Conservation (phyloP, 2,888 invertebrate genomes). For the Carpatolechia fugitivella region DNA sequence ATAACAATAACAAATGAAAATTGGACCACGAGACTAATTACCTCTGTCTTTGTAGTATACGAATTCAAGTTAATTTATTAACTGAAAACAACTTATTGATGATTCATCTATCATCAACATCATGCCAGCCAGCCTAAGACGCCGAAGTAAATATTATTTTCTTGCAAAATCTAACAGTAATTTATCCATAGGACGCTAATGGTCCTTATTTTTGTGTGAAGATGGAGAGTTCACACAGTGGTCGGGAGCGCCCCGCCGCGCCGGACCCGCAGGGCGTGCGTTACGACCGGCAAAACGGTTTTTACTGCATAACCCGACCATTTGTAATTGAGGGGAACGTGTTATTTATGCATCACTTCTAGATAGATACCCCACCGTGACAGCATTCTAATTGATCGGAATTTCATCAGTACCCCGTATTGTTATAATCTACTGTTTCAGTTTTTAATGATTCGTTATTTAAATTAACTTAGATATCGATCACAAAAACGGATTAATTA, state of each 20-base stretch:
- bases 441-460: conserved; percentile 40
- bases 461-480: conserved; percentile 19
- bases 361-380: conserved; percentile 54
- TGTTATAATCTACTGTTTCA: conserved; percentile 45
- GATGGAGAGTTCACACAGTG: conserved; percentile 38
- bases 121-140: no score
- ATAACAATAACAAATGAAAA: no score
- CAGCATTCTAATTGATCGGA: conserved; percentile 62
- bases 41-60: no score
- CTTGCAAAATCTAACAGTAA: conserved; percentile 2
- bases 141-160: no score
- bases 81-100: no score
- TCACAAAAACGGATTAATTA: conserved; percentile 31
- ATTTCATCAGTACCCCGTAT: conserved; percentile 62
- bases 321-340: conserved; percentile 57
- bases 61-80: no score
- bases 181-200: conserved; percentile 26
- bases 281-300: conserved; percentile 53
- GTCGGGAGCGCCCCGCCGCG: conserved; percentile 53
- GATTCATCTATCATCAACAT: no score
- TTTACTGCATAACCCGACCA: conserved; percentile 53
- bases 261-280: conserved; percentile 49
- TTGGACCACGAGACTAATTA: no score
- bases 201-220: conserved; percentile 36
- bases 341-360: conserved; percentile 66